These are phyloP conservation scores for Carollia perspicillata DNA, from an alignment of 2,113 vertebrate genomes.

Conservation along the genomic window DNA sequence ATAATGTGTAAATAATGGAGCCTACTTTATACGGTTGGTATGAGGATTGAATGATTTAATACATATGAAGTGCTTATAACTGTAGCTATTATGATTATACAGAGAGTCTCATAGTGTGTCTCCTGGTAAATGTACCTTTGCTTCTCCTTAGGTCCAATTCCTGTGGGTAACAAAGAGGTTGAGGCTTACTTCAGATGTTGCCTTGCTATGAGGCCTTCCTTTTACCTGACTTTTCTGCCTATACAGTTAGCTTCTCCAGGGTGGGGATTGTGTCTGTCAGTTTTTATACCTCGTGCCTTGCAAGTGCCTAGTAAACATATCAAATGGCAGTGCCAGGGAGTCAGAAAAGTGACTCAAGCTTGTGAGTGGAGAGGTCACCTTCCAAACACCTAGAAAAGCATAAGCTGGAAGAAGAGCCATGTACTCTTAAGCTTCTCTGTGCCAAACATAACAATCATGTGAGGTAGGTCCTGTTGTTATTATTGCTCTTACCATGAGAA, in stretches of 20 bases:
- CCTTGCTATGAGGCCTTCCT: neutral
- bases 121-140: neutral
- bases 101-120: neutral
- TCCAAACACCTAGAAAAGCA: neutral
- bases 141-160: neutral
- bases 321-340: neutral
- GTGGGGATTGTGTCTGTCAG: neutral
- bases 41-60: neutral
- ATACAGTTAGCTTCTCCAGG: neutral
- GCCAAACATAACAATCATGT: neutral
- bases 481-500: neutral
- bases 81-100: neutral
- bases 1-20: neutral
- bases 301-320: neutral
- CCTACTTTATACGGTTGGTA: neutral
- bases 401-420: slow-evolving; percentile 28
- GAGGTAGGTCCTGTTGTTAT: neutral
- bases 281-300: neutral
- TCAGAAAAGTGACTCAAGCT: neutral
- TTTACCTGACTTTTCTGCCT: neutral
- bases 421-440: neutral
- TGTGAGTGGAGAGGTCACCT: neutral
- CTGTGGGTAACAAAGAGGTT: neutral
- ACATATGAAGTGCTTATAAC: neutral
- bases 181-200: neutral